Evolutionary conservation across 2,888 invertebrate genomes (phyloP).

Genomic region (Coelopa pilipes): DNA sequence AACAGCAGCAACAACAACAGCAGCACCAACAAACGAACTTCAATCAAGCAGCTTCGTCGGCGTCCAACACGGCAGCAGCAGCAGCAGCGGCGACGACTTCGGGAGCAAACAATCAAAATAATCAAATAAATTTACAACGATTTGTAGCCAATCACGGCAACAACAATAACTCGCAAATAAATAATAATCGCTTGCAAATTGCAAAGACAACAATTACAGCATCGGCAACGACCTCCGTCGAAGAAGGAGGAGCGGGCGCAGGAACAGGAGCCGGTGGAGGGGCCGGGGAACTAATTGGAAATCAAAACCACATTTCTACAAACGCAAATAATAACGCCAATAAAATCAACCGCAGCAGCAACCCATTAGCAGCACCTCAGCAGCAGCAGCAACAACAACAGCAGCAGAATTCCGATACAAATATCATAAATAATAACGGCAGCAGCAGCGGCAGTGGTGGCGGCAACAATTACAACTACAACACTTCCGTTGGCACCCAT

Average conservation of each 20-base stretch:
- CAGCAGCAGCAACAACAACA: conserved; percentile 43
- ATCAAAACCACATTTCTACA: conserved; percentile 55
- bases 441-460: conserved; percentile 50
- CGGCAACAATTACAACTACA: conserved; percentile 59
- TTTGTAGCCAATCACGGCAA: conserved; percentile 59
- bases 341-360: conserved; percentile 56
- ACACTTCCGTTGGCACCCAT: conserved; percentile 44
- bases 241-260: conserved; percentile 43
- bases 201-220: conserved; percentile 64
- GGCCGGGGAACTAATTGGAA: conserved; percentile 57
- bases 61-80: conserved; percentile 36
- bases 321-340: conserved; percentile 56
- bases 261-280: conserved; percentile 34
- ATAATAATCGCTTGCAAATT: conserved; percentile 61
- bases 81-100: background rate
- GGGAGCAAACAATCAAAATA: conserved; percentile 56
- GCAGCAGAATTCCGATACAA: conserved; percentile 56
- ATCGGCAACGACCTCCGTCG: conserved; percentile 45
- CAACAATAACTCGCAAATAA: conserved; percentile 51
- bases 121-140: conserved; percentile 63
- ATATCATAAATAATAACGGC: conserved; percentile 56
- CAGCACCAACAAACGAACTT: conserved; percentile 51
- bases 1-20: conserved; percentile 56
- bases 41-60: conserved; percentile 43
- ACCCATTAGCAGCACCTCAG: conserved; percentile 42